Evolutionary conservation across 1,140 invertebrate genomes (phyloP).

Genomic region (Drosophila takahashii): DNA sequence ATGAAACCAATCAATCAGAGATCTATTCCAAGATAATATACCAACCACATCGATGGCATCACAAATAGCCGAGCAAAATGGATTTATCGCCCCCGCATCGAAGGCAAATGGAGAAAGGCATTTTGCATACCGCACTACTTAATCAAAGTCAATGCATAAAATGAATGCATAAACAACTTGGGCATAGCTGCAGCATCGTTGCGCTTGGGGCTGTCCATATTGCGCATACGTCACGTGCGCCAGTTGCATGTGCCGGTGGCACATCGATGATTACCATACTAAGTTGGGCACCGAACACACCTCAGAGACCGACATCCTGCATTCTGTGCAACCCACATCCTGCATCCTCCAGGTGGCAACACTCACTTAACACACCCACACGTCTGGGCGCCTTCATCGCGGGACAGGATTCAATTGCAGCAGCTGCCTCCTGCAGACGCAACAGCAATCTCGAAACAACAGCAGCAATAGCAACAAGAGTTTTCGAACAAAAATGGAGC

Average conservation of each 20-base stretch:
- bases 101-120: slow-evolving; percentile 14
- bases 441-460: slow-evolving; percentile 36
- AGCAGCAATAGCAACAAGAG: slow-evolving; percentile 17
- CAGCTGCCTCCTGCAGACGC: slow-evolving; percentile 34
- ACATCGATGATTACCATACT: slow-evolving; percentile 64
- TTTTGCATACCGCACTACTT: slow-evolving; percentile 27
- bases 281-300: slow-evolving; percentile 23
- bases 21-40: slow-evolving; percentile 16
- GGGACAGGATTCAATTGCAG: slow-evolving; percentile 52
- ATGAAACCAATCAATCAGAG: slow-evolving; percentile 34
- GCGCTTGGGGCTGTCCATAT: slow-evolving; percentile 39
- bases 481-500: slow-evolving; percentile 57
- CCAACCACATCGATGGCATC: not conserved
- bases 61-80: slow-evolving; percentile 6
- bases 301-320: slow-evolving; percentile 4
- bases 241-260: slow-evolving; percentile 41
- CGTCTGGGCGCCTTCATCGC: slow-evolving; percentile 17
- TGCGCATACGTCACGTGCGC: slow-evolving; percentile 70
- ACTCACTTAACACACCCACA: slow-evolving; percentile 38
- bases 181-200: not conserved
- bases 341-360: slow-evolving; percentile 31
- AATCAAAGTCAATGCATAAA: slow-evolving; percentile 44
- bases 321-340: not conserved
- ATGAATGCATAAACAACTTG: slow-evolving; percentile 24
- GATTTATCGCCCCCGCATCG: slow-evolving; percentile 13